Conservation (phyloP, 1,140 invertebrate species). For the Zaprionus davidi region DNA sequence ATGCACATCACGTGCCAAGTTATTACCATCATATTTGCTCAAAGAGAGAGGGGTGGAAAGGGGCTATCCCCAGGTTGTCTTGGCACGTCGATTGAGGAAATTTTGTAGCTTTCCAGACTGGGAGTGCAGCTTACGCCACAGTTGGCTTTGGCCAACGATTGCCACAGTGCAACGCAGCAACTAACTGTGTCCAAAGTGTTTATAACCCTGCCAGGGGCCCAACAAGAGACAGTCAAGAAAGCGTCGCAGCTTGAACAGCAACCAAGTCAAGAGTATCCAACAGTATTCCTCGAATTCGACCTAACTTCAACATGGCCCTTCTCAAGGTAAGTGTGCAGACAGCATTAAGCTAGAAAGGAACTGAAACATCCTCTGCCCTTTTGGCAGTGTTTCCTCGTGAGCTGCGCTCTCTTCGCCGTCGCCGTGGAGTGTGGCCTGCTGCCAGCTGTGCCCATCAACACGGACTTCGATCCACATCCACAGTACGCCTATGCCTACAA, state of each 20-base stretch:
- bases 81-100: constrained; percentile 71
- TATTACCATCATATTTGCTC: constrained; percentile 56
- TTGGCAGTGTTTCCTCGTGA: constrained; percentile 48
- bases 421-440: constrained; percentile 65
- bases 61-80: constrained; percentile 32
- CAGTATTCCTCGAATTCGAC: constrained; percentile 21
- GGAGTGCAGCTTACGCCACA: constrained; percentile 44
- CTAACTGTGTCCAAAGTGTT: constrained; percentile 34
- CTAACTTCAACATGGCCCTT: constrained; percentile 66
- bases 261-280: background rate
- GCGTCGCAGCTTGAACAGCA: constrained; percentile 15
- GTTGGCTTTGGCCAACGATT: constrained; percentile 51
- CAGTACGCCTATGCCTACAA: constrained; percentile 87
- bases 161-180: constrained; percentile 38
- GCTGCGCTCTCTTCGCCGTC: constrained; percentile 62
- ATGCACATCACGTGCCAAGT: constrained; percentile 63
- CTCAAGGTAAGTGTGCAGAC: constrained; percentile 62
- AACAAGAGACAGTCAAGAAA: constrained; percentile 53
- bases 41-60: background rate
- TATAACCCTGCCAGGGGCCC: constrained; percentile 51
- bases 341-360: background rate
- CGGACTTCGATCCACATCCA: constrained; percentile 86
- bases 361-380: no score
- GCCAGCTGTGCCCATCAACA: constrained; percentile 72
- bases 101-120: constrained; percentile 19